Evolutionary conservation across 1,140 invertebrate genomes (phyloP), one percentile per base, ranked within the genome.

Genomic region (Glomeris maerens): DNA sequence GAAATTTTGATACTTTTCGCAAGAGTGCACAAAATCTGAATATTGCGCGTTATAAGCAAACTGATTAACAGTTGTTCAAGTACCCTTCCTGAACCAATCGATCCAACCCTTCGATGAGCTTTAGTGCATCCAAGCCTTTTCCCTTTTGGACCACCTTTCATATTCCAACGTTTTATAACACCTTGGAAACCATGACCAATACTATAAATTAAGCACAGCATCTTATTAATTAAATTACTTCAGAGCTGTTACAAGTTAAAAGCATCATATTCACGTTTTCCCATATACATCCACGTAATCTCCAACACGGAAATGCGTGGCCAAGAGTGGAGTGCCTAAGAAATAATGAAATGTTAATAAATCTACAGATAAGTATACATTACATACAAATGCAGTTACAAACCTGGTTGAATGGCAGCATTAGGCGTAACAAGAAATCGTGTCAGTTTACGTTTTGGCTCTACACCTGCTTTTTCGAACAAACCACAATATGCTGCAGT

Each of bases 161-260:
- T 93, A 36, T 89, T 89, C 79, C 89, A 95, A 25, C 94, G 74
- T 71, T 89, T 95, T 72, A 97, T 84, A 0, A 96, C 95, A 46
- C 96, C 95, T 78, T 98, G 93, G 64, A 98, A 98, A n/a, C 94
- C 95, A 63, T 83, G 76, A 62, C 91, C 82, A 39, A 91, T 79
- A 2, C 86, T 91, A 60, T 29, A 71, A 65, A 58, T 61, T 53
- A 52, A 62, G 13, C 20, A 56, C 13, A 53, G 7, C 23, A 44
- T 7, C 23, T 10, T 44, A 44, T 7, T 44, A 44, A 36, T 10
- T 36, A n/a, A 36, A 36, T 36, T 10, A 36, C 10, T 36, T 10
- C 10, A 10, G 31, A 36, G 31, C 31, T 21, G 22, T 17, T 20
- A 14, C 13, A 45, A 45, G 27, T 46, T 1, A 26, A 27, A 54